These are phyloP conservation scores for Phyllotreta striolata DNA, from an alignment of 2,888 invertebrate genomes.

Conservation along the genomic window DNA sequence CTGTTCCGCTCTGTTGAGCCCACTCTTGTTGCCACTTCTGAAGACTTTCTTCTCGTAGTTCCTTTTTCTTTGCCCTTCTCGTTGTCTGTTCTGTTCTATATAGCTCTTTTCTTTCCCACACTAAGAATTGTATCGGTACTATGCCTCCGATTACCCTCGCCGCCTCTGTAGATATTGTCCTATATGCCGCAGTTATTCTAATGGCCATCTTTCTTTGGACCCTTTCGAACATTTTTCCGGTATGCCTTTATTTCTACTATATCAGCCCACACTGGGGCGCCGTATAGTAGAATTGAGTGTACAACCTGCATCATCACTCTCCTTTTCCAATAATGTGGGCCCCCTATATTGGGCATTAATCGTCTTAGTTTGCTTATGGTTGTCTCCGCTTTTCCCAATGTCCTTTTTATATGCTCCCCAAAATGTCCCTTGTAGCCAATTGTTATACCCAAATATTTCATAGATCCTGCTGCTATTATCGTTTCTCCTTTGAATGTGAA, in stretches of 20 bases:
- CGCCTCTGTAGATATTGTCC: background rate
- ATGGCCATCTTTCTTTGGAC: background rate
- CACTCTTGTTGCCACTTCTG: background rate
- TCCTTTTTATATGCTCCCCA: background rate
- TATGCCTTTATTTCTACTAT: too few relatives aligned
- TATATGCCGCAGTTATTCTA: background rate
- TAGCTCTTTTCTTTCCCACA: background rate
- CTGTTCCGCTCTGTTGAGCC: background rate
- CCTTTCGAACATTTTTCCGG: too few relatives aligned
- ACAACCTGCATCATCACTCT: background rate
- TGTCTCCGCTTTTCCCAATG: background rate
- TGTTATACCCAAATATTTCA: too few relatives aligned
- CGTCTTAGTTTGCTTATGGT: too few relatives aligned
- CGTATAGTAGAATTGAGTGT: background rate
- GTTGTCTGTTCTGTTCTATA: too few relatives aligned
- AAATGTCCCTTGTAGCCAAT: too few relatives aligned
- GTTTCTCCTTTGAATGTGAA: too few relatives aligned
- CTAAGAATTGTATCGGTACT: background rate
- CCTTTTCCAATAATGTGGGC: background rate
- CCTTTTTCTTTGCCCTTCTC: background rate
- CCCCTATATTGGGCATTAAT: background rate
- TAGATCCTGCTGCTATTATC: too few relatives aligned
- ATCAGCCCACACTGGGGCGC: constrained; percentile 2
- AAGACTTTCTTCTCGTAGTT: background rate
- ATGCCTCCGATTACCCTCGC: background rate